Evolutionary conservation across 2,797 vertebrate genomes (phyloP), one percentile per base, ranked within the genome.

Genomic region (Gila robusta): DNA sequence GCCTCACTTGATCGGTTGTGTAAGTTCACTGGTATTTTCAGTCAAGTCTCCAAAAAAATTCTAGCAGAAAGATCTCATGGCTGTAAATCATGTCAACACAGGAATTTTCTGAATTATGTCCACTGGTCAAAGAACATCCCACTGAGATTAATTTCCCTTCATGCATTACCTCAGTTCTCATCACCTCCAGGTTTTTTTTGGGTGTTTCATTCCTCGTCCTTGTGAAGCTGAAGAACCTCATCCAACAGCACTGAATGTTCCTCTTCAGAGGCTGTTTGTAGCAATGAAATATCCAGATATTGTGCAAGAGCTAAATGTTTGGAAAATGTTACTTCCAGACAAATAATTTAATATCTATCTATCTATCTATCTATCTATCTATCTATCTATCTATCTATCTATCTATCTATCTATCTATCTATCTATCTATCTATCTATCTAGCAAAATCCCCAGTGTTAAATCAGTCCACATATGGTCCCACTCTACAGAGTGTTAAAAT

Each of bases 251-350:
- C 1, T 28, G 4, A 62, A 28, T 26, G 14, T 41, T 62, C 76
- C 54, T 78, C 56, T 17, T 44, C 59, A 64, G 14, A 41, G 54
- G 21, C 17, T 39, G 67, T 70, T 71, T 44, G 12, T 28, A 67
- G 19, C 64, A 37, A 37, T 17, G 64, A 81, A 37, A 47, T 7
- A 9, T 81, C 41, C 44, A 81, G 64, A 81, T 37, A 69, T 81
- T 67, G 44, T 64, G 35, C 64, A 67, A 81, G 41, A 81, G 41
- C 19, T 28, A 66, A 37, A 21, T 35, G 11, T 81, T 47, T 52
- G 17, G 6, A 80, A 44, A 80, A 47, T 47, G 16, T 79, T 41
- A 64, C 59, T 64, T 59, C n/a, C 77, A 79, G 37, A 79, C n/a
- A 79, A 64, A 64, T 44, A 26, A 47, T 32, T 32, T 32, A 32